Base-by-base conservation (phyloP, 1,140 invertebrate species). In the Orussus abietinus region DNA sequence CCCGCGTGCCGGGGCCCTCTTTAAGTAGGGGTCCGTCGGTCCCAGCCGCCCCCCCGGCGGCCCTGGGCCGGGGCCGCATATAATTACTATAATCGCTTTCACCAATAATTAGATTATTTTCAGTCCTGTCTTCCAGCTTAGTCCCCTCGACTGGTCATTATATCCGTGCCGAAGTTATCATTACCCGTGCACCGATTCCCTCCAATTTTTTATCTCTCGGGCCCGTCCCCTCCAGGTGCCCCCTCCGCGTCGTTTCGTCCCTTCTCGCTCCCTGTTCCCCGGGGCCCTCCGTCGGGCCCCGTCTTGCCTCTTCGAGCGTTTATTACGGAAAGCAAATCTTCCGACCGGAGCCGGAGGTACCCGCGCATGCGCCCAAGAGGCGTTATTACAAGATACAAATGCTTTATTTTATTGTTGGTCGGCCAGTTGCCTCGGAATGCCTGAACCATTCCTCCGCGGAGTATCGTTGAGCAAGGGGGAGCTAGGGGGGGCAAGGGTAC, bases 11-110 rank as follows among this genome's bases (percentile, higher is more conserved):
- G 32, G 38, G 39, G 37, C 5, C 40, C 40, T 44, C 53, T 50
- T 41, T 55, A 55, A 55, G 53, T 53, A 48, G 49, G 32, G 38
- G 42, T 41, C 51, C 46, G 20, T 45, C 47, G 22, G 22, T 39
- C 31, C 35, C 33, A 42, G 42, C 39, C 26, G 34, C 18, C 51
- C 38, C 30, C n/a, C 6, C 22, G n/a, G 6, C 22, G n/a, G 10
- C 31, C 13, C 31, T 14, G 3, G 13, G 18, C 11, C 18, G 14
- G 18, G 15, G 18, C 15, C 34, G 13, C 34, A 19, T n/a, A 15
- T 36, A 67, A 67, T 67, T 62, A 67, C 64, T 67, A 67, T 67
- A 64, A 67, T 65, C 61, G 60, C 60, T 65, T 64, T 62, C 59
- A 57, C 55, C 55, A 64, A 62, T 67, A 67, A 67, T 67, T 67